These are phyloP conservation scores for Seira sanloemensis DNA, from an alignment of 2,888 invertebrate genomes.

Conservation along the genomic window DNA sequence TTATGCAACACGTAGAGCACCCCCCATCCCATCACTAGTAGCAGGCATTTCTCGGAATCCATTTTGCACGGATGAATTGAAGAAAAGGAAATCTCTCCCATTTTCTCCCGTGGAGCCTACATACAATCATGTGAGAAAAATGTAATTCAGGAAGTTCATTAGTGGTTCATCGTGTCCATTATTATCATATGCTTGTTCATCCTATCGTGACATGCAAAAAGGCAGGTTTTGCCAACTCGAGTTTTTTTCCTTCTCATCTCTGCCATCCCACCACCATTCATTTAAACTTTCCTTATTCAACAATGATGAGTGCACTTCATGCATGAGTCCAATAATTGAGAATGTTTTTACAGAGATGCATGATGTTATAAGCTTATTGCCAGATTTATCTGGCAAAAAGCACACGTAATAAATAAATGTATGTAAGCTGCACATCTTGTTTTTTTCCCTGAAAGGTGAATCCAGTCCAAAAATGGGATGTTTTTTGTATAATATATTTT, in stretches of 20 bases:
- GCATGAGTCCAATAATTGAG: background rate
- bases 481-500: too few species aligned
- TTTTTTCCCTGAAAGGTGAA: too few species aligned
- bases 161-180: slow-evolving; percentile 68
- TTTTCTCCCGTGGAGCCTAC: slow-evolving; percentile 31
- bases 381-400: too few species aligned
- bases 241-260: background rate
- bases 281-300: background rate
- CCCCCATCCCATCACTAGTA: too few species aligned
- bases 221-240: background rate
- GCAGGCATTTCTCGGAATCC: background rate
- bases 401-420: too few species aligned
- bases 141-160: slow-evolving; percentile 70
- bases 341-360: too few species aligned
- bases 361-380: too few species aligned
- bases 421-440: too few species aligned
- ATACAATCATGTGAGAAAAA: slow-evolving; percentile 33
- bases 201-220: slow-evolving; percentile 44
- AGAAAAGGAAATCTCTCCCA: background rate
- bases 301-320: background rate
- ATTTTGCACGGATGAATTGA: background rate
- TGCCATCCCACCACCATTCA: too few species aligned
- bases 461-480: too few species aligned
- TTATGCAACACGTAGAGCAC: background rate
- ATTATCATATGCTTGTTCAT: slow-evolving; percentile 61